These are phyloP conservation scores for Helicorthomorpha holstii DNA, from an alignment of 1,140 invertebrate genomes.

Conservation along the genomic window DNA sequence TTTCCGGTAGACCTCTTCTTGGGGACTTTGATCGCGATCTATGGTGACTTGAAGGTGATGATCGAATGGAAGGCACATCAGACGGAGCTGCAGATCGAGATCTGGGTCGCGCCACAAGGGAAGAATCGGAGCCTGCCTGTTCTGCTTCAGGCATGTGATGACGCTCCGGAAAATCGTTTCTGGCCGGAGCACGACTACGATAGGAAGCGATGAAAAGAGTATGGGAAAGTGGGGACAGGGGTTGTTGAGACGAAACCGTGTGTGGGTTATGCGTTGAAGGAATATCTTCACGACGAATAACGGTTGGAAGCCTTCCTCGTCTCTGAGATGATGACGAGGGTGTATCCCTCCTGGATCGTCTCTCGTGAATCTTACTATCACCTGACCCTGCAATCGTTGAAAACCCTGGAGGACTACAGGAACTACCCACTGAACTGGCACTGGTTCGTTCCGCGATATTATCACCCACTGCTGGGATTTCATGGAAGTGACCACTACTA, in stretches of 20 bases:
- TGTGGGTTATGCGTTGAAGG: too few species aligned
- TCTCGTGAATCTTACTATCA: too few species aligned
- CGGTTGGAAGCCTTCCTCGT: neutral
- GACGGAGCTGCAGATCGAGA: conserved; percentile 58
- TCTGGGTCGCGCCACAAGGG: conserved; percentile 19
- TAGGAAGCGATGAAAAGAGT: too few species aligned
- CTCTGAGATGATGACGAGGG: too few species aligned
- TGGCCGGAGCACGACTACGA: neutral
- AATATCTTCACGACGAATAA: conserved; percentile 9
- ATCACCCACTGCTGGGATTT: too few species aligned
- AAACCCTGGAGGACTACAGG: conserved; percentile 21
- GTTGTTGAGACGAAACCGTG: too few species aligned
- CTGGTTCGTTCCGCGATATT: conserved; percentile 56
- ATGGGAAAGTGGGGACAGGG: too few species aligned
- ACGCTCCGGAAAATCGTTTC: conserved; percentile 12
- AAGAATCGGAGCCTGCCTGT: conserved; percentile 1
- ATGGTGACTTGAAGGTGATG: conserved; percentile 10
- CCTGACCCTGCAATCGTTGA: conserved; percentile 6
- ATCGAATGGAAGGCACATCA: conserved; percentile 37
- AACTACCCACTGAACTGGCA: conserved; percentile 73
- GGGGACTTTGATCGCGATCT: conserved; percentile 31
- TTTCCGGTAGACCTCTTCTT: conserved; percentile 33
- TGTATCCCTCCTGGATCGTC: conserved; percentile 10
- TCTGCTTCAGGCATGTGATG: conserved; percentile 15
- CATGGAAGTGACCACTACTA: conserved; percentile 3